Conservation (phyloP, 2,888 invertebrate species). For the Microctonus aethiopoides region DNA sequence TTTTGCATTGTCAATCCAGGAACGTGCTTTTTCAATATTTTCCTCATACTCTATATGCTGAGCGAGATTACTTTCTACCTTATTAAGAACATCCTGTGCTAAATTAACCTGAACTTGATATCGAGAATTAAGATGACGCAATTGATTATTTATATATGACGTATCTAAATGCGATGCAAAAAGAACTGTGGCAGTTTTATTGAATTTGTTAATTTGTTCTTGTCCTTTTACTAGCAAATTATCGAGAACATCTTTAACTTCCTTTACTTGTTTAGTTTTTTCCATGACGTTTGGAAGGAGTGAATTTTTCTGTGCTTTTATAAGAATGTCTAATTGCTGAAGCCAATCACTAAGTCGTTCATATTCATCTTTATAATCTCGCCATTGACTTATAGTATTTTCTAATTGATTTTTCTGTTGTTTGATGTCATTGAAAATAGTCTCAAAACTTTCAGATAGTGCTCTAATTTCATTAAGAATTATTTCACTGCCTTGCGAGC, state of each 20-base stretch:
- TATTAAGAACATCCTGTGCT: constrained; percentile 89
- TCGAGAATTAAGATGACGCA: constrained; percentile 86
- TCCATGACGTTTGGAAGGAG: constrained; percentile 82
- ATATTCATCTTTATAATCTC: constrained; percentile 92
- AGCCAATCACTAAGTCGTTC: constrained; percentile 92
- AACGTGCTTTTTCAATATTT: constrained; percentile 80
- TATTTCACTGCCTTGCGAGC: constrained; percentile 80
- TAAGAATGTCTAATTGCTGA: constrained; percentile 90
- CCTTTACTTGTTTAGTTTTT: constrained; percentile 85
- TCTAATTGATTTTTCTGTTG: constrained; percentile 87
- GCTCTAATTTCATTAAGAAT: constrained; percentile 89
- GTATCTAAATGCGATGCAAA: constrained; percentile 87
- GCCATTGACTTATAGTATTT: constrained; percentile 84
- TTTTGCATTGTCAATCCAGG: constrained; percentile 90
- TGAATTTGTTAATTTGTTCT: constrained; percentile 84
- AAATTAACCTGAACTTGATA: constrained; percentile 90
- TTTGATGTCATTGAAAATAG: constrained; percentile 85
- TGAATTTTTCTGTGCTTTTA: constrained; percentile 89
- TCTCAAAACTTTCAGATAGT: constrained; percentile 84
- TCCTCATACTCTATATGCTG: constrained; percentile 86
- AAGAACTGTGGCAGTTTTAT: constrained; percentile 80
- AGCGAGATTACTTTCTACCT: constrained; percentile 88
- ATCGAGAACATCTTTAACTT: constrained; percentile 81
- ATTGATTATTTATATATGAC: constrained; percentile 83
- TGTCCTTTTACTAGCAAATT: constrained; percentile 80